Conservation (phyloP, 2,797 vertebrate species). For the Enteromius viviparus region DNA sequence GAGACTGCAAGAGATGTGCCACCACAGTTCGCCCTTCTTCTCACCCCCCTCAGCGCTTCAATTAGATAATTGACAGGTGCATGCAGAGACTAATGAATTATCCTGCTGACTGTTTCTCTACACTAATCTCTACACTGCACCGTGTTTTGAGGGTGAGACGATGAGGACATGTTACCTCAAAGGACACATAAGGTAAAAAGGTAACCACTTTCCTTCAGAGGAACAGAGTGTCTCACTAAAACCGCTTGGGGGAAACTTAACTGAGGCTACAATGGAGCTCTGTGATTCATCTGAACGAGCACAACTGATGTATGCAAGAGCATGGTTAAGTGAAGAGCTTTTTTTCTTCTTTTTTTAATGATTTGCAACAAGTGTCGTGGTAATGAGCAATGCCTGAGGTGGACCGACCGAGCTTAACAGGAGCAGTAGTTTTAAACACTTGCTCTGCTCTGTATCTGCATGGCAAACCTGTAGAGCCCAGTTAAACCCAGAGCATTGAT, state of each 20-base stretch:
- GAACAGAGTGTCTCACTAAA: slow-evolving; percentile 8
- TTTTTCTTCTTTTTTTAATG: slow-evolving; percentile 7
- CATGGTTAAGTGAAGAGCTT: not conserved
- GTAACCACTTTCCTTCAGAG: not conserved
- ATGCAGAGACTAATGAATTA: slow-evolving; percentile 70
- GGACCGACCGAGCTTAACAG: slow-evolving; percentile 1
- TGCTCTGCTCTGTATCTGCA: slow-evolving; percentile 18
- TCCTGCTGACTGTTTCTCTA: slow-evolving; percentile 28
- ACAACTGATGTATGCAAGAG: slow-evolving; percentile 24
- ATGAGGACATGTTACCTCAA: slow-evolving; percentile 32
- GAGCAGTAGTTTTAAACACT: not conserved
- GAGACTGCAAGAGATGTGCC: slow-evolving; percentile 62
- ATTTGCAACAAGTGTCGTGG: not conserved
- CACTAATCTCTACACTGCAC: slow-evolving; percentile 63
- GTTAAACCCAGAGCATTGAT: slow-evolving; percentile 62
- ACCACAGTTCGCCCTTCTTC: slow-evolving; percentile 51
- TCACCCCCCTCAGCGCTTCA: slow-evolving; percentile 67
- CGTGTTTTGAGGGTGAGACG: slow-evolving; percentile 41
- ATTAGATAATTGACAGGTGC: slow-evolving; percentile 73
- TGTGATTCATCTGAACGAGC: slow-evolving; percentile 28
- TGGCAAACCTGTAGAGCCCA: not conserved
- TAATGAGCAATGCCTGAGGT: slow-evolving; percentile 27
- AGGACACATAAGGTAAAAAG: slow-evolving; percentile 3
- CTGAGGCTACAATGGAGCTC: not conserved
- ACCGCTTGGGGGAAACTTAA: slow-evolving; percentile 6